Evolutionary conservation across 2,797 vertebrate genomes (phyloP).

Genomic region (Alectoris magna): DNA sequence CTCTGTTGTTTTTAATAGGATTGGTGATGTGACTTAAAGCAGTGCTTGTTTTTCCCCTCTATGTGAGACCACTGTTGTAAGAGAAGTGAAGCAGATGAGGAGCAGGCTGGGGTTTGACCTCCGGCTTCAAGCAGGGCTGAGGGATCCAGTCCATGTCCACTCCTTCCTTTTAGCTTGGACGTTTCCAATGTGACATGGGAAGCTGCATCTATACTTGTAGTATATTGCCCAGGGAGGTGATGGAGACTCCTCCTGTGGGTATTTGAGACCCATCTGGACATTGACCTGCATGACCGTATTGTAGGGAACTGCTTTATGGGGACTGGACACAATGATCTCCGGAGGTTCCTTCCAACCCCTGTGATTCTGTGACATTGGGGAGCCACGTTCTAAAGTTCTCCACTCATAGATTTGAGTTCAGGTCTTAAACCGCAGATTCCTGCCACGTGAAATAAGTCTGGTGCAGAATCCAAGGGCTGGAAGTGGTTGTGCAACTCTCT

Average conservation of each 20-base stretch:
- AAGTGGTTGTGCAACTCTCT: background rate
- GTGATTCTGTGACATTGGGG: background rate
- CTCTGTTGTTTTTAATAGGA: background rate
- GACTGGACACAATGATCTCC: too few relatives aligned
- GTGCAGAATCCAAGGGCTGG: background rate
- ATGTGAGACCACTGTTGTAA: background rate
- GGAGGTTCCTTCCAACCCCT: too few relatives aligned
- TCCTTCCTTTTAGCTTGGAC: background rate
- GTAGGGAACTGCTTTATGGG: too few relatives aligned
- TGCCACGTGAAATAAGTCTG: background rate
- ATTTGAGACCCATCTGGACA: too few relatives aligned
- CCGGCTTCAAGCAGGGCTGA: background rate
- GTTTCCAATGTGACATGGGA: background rate
- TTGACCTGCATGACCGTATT: too few relatives aligned
- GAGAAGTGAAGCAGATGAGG: background rate
- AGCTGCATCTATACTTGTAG: background rate
- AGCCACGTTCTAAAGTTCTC: background rate
- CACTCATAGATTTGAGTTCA: background rate
- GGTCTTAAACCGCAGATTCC: background rate
- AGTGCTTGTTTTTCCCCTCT: background rate
- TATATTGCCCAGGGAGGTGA: too few relatives aligned
- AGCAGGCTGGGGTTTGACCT: background rate
- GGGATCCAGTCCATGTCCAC: background rate
- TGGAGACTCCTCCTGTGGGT: too few relatives aligned
- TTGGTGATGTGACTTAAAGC: background rate